Base-by-base conservation (phyloP, 1,140 invertebrate species). In the Megalonaias nervosa region DNA sequence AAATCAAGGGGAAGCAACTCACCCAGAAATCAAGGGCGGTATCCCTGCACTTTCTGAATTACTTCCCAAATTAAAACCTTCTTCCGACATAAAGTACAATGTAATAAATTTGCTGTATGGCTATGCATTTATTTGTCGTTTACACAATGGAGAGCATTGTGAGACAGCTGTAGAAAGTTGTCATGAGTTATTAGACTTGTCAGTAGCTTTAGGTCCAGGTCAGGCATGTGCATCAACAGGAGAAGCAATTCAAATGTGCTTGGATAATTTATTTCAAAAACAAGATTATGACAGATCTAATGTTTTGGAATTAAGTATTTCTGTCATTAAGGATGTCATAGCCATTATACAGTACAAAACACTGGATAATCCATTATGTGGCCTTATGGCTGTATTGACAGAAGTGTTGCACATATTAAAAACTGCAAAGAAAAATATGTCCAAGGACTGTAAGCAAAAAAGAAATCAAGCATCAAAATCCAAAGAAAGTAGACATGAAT, bases 121-220 rank as follows among this genome's bases (percentile, higher is more conserved):
- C 38, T 82, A 82, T 56, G 70, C 69, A 14, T 82, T 69, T 65
- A 64, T 80, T 11, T 72, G 65, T 16, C 65, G 77, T 19, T 67
- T 82, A 15, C 74, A 82, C 60, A 82, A 82, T 77, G 81, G 81
- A 17, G 81, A 76, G 2, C 77, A 79, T 56, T 26, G 74, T 21
- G 21, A 72, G 56, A 69, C 71, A 57, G 75, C 73, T 56, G 58
- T 56, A n/a, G 76, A 78, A 55, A 67, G 80, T 78, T 69, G 68
- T 26, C 58, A 71, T 19, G 80, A 78, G 55, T 57, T 78, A 11
- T 16, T 74, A 21, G 60, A 31, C 1, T 21, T 74, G 14, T 67
- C 60, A 21, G 59, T 38, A 26, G 70, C 67, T 23, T 31, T 78
- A 21, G 55, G 70, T 48, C 64, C 56, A 61, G 31, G 64, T 48